Evolutionary conservation across 2,797 vertebrate genomes (phyloP).

Genomic region (Protonibea diacanthus): DNA sequence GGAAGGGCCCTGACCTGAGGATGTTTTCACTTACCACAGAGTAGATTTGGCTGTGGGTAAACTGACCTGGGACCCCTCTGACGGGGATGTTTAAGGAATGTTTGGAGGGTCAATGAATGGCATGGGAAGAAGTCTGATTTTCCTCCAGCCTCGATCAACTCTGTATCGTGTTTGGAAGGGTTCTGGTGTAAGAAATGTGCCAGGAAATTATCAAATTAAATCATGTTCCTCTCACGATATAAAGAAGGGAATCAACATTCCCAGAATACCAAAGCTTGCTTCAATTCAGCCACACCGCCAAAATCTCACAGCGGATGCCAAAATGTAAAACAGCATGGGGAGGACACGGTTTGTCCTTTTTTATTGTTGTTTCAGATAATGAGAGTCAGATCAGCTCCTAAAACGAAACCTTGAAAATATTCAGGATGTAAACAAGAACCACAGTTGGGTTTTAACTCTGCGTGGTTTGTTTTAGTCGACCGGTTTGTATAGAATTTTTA

Average conservation of each 20-base stretch:
- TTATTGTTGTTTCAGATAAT: too few species aligned
- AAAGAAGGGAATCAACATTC: neutral
- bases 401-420: neutral
- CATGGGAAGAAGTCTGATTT: constrained; percentile 37
- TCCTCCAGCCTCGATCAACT: neutral
- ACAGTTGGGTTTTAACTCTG: neutral
- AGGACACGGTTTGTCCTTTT: neutral
- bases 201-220: neutral
- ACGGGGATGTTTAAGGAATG: constrained; percentile 29
- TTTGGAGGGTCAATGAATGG: constrained; percentile 20
- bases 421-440: constrained; percentile 6
- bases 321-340: neutral
- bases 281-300: neutral
- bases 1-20: constrained; percentile 12
- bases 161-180: neutral
- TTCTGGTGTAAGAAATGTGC: neutral
- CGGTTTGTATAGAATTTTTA: neutral
- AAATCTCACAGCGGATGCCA: neutral
- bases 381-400: neutral
- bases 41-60: constrained; percentile 19
- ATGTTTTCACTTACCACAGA: constrained; percentile 6
- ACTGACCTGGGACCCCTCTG: constrained; percentile 31
- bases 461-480: neutral
- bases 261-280: neutral
- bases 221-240: neutral